Percentiles rank a stretch among this genome's conserved stretches.
These are phyloP conservation scores for Luscinia luscinia DNA, from an alignment of 2,797 vertebrate species.

Conservation along the genomic window DNA sequence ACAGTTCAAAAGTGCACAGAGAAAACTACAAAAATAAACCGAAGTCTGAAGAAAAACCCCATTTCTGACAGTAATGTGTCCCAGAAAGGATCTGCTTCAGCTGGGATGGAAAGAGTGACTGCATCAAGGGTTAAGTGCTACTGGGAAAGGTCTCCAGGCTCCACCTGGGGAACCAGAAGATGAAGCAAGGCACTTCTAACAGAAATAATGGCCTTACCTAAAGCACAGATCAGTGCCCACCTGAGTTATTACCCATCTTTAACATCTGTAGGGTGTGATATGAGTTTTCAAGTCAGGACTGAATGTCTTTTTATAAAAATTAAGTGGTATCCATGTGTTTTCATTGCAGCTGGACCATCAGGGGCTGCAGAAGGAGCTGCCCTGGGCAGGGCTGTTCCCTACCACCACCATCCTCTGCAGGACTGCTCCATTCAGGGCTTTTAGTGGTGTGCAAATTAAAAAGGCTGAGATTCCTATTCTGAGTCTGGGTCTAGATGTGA, in stretches of 20 bases:
- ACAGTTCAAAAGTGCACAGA: slow-evolving; percentile 24
- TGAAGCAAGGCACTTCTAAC: background rate
- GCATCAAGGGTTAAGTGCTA: background rate
- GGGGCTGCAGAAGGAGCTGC: background rate
- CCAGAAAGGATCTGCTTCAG: background rate
- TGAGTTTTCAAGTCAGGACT: background rate
- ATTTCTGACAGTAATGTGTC: background rate
- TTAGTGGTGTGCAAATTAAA: background rate
- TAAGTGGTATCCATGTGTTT: background rate
- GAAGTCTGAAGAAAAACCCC: background rate
- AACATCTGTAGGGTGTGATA: background rate
- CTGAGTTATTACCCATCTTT: background rate
- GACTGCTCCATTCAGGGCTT: background rate
- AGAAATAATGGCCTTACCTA: background rate
- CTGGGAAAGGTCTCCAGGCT: background rate
- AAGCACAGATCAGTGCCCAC: background rate
- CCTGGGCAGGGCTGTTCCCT: background rate
- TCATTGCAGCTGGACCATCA: background rate
- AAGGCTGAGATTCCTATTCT: background rate
- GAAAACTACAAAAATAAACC: slow-evolving; percentile 25
- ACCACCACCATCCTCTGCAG: background rate
- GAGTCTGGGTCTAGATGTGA: background rate
- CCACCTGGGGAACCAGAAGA: background rate
- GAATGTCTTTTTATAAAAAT: background rate
- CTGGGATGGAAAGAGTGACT: background rate